These are phyloP conservation scores for Drosophila subquinaria DNA, from an alignment of 2,888 invertebrate species.

Conservation along the genomic window DNA sequence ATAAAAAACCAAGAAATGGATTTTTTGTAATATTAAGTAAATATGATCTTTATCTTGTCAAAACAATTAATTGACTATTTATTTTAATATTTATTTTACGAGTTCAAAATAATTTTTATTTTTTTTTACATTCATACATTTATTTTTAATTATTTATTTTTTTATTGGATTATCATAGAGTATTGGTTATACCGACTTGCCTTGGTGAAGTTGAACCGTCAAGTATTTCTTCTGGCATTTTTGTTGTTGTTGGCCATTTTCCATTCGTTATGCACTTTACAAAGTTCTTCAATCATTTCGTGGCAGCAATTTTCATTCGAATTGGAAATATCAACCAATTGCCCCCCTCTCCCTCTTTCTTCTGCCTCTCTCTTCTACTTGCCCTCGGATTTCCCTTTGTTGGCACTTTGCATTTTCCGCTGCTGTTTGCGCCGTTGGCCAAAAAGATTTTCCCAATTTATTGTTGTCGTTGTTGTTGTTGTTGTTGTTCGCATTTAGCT, in stretches of 20 bases:
- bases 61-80: not conserved
- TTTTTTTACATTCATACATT: too few relatives aligned
- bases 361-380: not conserved
- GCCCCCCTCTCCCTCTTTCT: not conserved
- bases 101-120: not conserved
- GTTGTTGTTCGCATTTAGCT: slow-evolving; percentile 51
- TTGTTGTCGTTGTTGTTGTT: slow-evolving; percentile 45
- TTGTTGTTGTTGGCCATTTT: slow-evolving; percentile 1
- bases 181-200: not conserved
- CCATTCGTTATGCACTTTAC: slow-evolving; percentile 40
- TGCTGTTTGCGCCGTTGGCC: slow-evolving; percentile 44
- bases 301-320: slow-evolving; percentile 41
- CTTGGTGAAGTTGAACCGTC: not conserved
- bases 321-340: slow-evolving; percentile 52
- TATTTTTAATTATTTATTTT: not conserved
- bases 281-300: slow-evolving; percentile 49
- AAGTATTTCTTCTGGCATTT: slow-evolving; percentile 20
- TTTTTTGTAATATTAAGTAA: not conserved
- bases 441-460: slow-evolving; percentile 56
- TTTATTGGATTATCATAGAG: not conserved
- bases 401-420: slow-evolving; percentile 33
- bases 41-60: too few relatives aligned
- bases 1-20: not conserved
- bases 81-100: not conserved
- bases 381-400: slow-evolving; percentile 26